phyloP scores from a whole-genome alignment of 2,113 vertebrate species.

The Bufo bufo region DNA sequence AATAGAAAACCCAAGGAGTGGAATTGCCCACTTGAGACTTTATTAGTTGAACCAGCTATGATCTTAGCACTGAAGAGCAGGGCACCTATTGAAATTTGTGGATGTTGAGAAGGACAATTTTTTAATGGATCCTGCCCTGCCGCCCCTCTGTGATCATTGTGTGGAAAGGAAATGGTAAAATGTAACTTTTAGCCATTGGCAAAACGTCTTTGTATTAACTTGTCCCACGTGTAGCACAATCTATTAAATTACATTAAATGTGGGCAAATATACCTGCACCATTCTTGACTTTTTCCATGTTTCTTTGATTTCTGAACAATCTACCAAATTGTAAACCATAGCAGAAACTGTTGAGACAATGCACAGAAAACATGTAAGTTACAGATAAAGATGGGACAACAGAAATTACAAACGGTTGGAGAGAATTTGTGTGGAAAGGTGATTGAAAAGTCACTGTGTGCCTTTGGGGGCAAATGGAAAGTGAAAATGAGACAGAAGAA shows the following conservation, averaged over 20 bases:
- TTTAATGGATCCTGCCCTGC: no score
- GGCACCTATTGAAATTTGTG: no score
- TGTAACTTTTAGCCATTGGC: not conserved
- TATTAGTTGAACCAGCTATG: no score
- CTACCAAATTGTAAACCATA: constrained; percentile 18
- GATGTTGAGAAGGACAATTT: no score
- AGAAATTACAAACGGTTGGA: constrained; percentile 48
- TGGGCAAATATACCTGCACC: not conserved
- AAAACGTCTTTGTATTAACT: not conserved
- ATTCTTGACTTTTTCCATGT: not conserved
- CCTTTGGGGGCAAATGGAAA: constrained; percentile 57
- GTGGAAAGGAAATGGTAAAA: not conserved
- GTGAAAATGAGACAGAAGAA: constrained; percentile 59
- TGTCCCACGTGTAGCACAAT: not conserved
- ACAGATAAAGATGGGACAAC: constrained; percentile 41
- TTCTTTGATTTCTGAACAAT: not conserved
- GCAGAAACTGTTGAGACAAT: constrained; percentile 14
- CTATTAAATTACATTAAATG: not conserved
- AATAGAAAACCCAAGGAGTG: no score
- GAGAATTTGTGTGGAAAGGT: constrained; percentile 53
- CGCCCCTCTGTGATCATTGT: no score
- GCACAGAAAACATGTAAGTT: constrained; percentile 17
- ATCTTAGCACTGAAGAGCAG: no score
- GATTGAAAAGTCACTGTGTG: constrained; percentile 56
- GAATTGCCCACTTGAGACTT: no score